A percentile compares a stretch with the other conserved stretches of the same genome.
These are phyloP conservation scores for Emys orbicularis DNA, from an alignment of 2,797 vertebrate species.

Conservation along the genomic window DNA sequence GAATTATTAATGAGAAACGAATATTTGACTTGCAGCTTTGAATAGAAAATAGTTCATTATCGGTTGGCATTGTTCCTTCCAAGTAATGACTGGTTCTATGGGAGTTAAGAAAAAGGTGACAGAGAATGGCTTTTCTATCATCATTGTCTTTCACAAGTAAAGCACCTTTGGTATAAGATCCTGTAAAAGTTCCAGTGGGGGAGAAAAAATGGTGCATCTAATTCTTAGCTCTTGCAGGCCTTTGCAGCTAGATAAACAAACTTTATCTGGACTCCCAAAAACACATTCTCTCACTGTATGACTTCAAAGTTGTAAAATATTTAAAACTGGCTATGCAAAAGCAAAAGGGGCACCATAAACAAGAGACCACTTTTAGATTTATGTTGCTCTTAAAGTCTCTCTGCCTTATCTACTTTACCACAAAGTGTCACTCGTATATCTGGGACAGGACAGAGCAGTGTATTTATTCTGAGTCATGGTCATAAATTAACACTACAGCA, in stretches of 20 bases:
- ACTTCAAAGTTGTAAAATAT: conserved; percentile 26
- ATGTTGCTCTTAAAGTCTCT: conserved; percentile 40
- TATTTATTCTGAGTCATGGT: background rate
- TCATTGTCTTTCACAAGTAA: conserved; percentile 28
- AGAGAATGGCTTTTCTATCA: conserved; percentile 59
- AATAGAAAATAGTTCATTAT: conserved; percentile 85
- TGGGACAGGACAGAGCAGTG: background rate
- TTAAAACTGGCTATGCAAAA: conserved; percentile 53
- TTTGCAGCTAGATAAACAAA: conserved; percentile 38
- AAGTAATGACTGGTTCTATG: conserved; percentile 68
- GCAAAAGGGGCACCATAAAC: conserved; percentile 47
- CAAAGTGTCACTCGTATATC: background rate
- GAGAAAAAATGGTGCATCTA: background rate
- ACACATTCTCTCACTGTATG: background rate
- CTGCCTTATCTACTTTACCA: conserved; percentile 27
- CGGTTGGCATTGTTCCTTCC: conserved; percentile 74
- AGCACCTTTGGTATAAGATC: background rate
- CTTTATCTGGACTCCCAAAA: background rate
- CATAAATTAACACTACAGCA: background rate
- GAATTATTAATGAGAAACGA: conserved; percentile 87
- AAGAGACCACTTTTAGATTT: conserved; percentile 30
- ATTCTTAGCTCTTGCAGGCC: conserved; percentile 44
- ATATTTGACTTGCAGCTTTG: conserved; percentile 83
- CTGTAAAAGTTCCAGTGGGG: conserved; percentile 15
- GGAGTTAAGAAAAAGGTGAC: conserved; percentile 62